Evolutionary conservation across 2,113 vertebrate genomes (phyloP), one percentile per base, ranked within the genome.

Genomic region (Marcusenius ussheri): DNA sequence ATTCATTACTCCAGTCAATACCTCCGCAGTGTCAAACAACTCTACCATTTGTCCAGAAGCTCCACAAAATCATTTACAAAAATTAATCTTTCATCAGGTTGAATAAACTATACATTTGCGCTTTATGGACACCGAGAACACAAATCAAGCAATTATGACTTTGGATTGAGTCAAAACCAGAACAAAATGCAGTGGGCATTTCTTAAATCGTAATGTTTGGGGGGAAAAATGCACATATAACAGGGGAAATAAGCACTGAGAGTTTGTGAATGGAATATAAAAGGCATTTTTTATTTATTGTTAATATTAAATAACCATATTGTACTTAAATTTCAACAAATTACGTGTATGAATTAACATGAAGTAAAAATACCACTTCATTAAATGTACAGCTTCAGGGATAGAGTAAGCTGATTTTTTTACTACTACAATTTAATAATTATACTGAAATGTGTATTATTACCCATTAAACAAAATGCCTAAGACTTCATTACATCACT

Each of bases 311-410:
- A 99, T 97, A 90, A 85, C 53, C 88, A 88, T 95, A 97, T 95
- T 96, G 95, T 97, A 97, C 97, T 97, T 97, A 97, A 97, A 98
- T 99, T 99, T 97, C 98, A 98, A 98, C 98, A 98, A 95, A 97
- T 98, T 97, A 98, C 97, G 98, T 97, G 96, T 97, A 98, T 97
- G 97, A 97, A 95, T 97, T 97, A 97, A 98, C 97, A 96, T 97
- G 97, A 98, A 98, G 97, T 99, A 99, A 97, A 99, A 99, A 98
- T 97, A 96, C 97, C 96, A 95, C 96, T 96, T 93, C 97, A 97
- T 97, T 21, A 97, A 99, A 99, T 98, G 94, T 97, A 98, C 97
- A 98, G 96, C 95, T 97, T 97, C 95, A 97, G 97, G 96, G 95
- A 97, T 95, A 95, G 95, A 95, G 96, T 95, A 93, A 96, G 94